Percentiles rank a stretch among this genome's conserved stretches.
phyloP scores from a whole-genome alignment of 2,113 vertebrate species.

The Pollachius pollachius region DNA sequence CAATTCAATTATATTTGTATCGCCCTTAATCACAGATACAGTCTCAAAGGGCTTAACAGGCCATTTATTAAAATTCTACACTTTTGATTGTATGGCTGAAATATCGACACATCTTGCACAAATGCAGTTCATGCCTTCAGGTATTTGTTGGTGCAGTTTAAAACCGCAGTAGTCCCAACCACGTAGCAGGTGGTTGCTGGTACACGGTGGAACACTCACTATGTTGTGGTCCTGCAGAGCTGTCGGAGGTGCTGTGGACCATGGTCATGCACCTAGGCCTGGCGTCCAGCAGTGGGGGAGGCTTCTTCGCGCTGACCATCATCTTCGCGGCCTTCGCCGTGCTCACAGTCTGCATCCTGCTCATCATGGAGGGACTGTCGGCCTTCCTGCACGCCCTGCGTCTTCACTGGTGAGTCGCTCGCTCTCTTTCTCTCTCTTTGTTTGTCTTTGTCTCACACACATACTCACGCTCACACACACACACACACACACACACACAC shows the following conservation, averaged over 20 bases:
- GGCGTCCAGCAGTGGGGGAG: slow-evolving; percentile 76
- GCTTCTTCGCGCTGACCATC: slow-evolving; percentile 83
- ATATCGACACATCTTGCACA: too few species aligned
- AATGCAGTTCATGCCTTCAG: too few species aligned
- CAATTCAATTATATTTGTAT: too few species aligned
- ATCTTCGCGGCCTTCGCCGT: slow-evolving; percentile 87
- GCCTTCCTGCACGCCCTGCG: slow-evolving; percentile 95
- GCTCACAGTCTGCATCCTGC: slow-evolving; percentile 90
- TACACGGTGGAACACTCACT: too few species aligned
- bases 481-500: neutral
- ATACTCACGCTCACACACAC: neutral
- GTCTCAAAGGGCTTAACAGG: too few species aligned
- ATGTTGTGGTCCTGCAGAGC: slow-evolving; percentile 67
- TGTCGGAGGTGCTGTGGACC: slow-evolving; percentile 92
- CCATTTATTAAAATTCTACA: too few species aligned
- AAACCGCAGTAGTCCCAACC: too few species aligned
- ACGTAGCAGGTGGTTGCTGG: too few species aligned
- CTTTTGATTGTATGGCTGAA: too few species aligned
- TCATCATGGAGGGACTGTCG: slow-evolving; percentile 97
- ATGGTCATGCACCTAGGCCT: slow-evolving; percentile 93
- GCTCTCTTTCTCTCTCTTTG: too few species aligned
- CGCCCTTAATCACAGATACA: too few species aligned
- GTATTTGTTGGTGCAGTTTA: too few species aligned
- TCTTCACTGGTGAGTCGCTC: slow-evolving; percentile 88
- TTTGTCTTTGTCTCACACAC: neutral